Conservation (phyloP, 2,113 vertebrate species). For the Oreochromis spilurus region DNA sequence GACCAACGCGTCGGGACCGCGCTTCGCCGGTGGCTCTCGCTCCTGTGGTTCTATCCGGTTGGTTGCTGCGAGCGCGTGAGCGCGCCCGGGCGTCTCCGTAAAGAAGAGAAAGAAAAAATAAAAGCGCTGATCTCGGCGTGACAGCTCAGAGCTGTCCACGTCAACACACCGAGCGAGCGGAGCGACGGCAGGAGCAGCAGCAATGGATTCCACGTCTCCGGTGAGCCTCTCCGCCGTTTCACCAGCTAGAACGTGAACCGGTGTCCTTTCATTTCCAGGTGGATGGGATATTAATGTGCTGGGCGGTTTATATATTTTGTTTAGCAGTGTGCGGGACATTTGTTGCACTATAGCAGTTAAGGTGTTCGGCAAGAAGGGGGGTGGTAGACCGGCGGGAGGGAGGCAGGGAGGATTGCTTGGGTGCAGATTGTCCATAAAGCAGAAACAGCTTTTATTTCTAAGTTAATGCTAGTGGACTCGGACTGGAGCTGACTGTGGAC, state of each 20-base stretch:
- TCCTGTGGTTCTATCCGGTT: not conserved
- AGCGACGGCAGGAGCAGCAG: slow-evolving; percentile 20
- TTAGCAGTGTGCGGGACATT: slow-evolving; percentile 14
- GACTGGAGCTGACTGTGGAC: not conserved
- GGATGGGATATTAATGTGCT: not conserved
- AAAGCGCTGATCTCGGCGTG: slow-evolving; percentile 53
- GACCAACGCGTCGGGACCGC: not conserved
- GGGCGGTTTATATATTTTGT: not conserved
- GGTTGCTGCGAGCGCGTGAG: slow-evolving; percentile 9
- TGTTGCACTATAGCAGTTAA: slow-evolving; percentile 38
- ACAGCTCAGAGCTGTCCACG: slow-evolving; percentile 80
- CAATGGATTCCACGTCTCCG: slow-evolving; percentile 75
- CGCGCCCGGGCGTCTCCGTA: slow-evolving; percentile 33
- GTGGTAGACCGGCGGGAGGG: not conserved
- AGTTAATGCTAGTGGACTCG: not conserved
- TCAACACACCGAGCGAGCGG: slow-evolving; percentile 70
- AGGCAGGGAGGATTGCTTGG: not conserved
- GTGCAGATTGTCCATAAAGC: not conserved
- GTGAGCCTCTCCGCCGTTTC: slow-evolving; percentile 49
- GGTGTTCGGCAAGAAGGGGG: not conserved
- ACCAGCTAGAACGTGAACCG: not conserved
- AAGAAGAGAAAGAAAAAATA: not conserved
- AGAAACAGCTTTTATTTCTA: not conserved
- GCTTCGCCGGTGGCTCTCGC: not conserved
- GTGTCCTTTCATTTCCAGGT: not conserved